Percentiles rank a stretch among this genome's conserved stretches.
Evolutionary conservation across 2,113 vertebrate genomes (phyloP).

Genomic region (Chionomys nivalis): DNA sequence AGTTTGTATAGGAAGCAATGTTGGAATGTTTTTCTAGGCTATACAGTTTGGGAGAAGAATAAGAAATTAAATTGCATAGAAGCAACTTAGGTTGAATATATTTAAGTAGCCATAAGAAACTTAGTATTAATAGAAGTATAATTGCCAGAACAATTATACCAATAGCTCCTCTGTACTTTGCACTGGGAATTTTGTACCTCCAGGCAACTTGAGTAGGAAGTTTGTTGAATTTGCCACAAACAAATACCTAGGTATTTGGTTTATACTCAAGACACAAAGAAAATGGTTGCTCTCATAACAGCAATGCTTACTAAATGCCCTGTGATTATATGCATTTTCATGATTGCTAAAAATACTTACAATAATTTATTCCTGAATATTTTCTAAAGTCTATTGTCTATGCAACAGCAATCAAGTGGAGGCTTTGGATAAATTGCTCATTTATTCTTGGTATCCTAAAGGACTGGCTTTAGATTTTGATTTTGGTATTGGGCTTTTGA

Average conservation of each 20-base stretch:
- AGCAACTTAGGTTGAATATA: neutral
- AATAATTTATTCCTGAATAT: neutral
- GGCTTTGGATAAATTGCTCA: neutral
- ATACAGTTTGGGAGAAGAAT: neutral
- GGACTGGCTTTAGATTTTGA: neutral
- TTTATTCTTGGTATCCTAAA: neutral
- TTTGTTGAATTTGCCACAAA: neutral
- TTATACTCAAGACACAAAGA: neutral
- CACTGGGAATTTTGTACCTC: neutral
- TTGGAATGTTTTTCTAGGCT: neutral
- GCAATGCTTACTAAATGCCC: neutral
- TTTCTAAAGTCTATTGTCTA: neutral
- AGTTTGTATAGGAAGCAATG: neutral
- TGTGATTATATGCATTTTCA: neutral
- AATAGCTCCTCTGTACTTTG: neutral
- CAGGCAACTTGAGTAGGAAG: neutral
- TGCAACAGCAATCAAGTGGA: neutral
- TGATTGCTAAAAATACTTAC: neutral
- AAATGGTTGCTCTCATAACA: neutral
- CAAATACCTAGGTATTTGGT: neutral
- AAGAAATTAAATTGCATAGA: neutral
- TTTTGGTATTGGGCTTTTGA: neutral
- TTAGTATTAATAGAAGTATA: conserved; percentile 26
- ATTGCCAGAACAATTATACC: conserved; percentile 17
- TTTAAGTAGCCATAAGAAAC: conserved; percentile 15